Conservation (phyloP, 2,888 invertebrate genomes). For the Drosophila anomalata region DNA sequence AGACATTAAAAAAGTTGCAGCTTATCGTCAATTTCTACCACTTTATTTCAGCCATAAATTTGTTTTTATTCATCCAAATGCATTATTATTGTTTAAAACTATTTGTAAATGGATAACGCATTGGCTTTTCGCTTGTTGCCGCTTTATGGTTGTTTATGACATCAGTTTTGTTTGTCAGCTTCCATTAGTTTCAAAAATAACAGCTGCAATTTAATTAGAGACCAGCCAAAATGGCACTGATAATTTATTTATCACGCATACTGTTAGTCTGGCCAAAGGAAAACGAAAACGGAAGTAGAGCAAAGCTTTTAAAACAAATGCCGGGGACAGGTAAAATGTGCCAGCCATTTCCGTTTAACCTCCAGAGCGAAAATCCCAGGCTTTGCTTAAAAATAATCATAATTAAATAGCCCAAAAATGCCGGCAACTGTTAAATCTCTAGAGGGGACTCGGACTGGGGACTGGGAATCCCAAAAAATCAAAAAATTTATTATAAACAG, state of each 20-base stretch:
- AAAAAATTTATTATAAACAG: slow-evolving; percentile 21
- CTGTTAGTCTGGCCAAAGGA: background rate
- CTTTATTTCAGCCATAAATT: slow-evolving; percentile 21
- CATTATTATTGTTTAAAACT: slow-evolving; percentile 19
- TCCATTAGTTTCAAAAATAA: slow-evolving; percentile 57
- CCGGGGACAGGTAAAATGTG: slow-evolving; percentile 47
- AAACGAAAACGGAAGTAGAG: slow-evolving; percentile 42
- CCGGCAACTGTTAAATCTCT: slow-evolving; percentile 30
- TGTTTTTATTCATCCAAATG: slow-evolving; percentile 12
- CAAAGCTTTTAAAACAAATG: slow-evolving; percentile 69
- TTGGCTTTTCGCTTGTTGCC: slow-evolving; percentile 15
- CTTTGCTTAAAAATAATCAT: slow-evolving; percentile 72
- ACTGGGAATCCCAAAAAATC: slow-evolving; percentile 24
- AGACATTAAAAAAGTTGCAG: background rate
- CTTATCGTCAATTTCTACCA: slow-evolving; percentile 7
- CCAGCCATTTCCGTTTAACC: slow-evolving; percentile 26
- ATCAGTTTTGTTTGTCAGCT: slow-evolving; percentile 20
- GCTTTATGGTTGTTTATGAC: slow-evolving; percentile 19
- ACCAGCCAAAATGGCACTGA: slow-evolving; percentile 15
- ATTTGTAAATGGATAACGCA: slow-evolving; percentile 31
- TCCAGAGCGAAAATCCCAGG: slow-evolving; percentile 3
- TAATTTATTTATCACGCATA: slow-evolving; percentile 58
- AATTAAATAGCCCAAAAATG: slow-evolving; percentile 57
- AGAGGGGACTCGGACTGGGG: slow-evolving; percentile 1
- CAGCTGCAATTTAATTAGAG: slow-evolving; percentile 68